Conservation (phyloP, 2,113 vertebrate species). For the Paralichthys olivaceus region DNA sequence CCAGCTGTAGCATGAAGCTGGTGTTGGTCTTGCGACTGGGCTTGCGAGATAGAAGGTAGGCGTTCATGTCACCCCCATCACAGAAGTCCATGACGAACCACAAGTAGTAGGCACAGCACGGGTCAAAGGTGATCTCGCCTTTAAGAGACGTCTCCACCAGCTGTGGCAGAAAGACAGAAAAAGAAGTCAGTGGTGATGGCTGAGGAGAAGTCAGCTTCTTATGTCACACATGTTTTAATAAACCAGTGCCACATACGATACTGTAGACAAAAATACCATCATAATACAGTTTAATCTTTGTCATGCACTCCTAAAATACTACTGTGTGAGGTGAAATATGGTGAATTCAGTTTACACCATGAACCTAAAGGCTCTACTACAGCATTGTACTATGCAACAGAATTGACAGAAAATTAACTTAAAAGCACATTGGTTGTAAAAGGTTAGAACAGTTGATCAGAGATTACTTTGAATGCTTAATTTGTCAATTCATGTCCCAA, state of each 20-base stretch:
- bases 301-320: background rate
- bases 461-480: too few species aligned
- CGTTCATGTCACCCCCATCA: conserved; percentile 97
- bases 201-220: background rate
- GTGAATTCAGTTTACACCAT: background rate
- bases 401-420: too few species aligned
- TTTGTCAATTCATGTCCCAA: too few species aligned
- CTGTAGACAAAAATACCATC: background rate
- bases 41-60: conserved; percentile 94
- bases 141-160: conserved; percentile 97
- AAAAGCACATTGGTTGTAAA: too few species aligned
- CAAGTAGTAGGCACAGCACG: conserved; percentile 93
- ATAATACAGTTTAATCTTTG: background rate
- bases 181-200: conserved; percentile 19
- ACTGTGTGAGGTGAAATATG: background rate
- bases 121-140: conserved; percentile 96
- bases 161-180: conserved; percentile 76
- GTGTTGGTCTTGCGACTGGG: conserved; percentile 95
- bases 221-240: background rate
- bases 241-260: background rate
- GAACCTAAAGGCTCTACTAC: background rate
- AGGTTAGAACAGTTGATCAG: too few species aligned
- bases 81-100: conserved; percentile 99
- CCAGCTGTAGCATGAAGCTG: conserved; percentile 98
- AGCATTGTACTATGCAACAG: too few species aligned